Evolutionary conservation across 2,113 vertebrate genomes (phyloP).

Genomic region (Psephotus haematonotus): DNA sequence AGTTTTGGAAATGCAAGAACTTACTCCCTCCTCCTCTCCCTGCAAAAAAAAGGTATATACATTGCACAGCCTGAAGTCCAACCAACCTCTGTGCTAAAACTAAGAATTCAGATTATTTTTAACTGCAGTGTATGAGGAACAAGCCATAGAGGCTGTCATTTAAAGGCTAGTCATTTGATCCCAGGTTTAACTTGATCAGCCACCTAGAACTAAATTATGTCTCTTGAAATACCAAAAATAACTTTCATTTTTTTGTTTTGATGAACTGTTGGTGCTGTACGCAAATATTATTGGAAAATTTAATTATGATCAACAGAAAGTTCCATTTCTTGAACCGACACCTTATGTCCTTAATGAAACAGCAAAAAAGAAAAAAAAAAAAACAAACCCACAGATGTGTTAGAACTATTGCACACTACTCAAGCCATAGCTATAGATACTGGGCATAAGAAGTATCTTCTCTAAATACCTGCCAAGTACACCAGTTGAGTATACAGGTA

Average conservation of each 20-base stretch:
- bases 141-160: neutral
- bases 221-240: neutral
- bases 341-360: neutral
- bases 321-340: neutral
- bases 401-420: neutral
- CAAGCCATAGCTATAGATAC: neutral
- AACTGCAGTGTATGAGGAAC: neutral
- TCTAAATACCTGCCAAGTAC: neutral
- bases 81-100: neutral
- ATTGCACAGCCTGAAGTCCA: neutral
- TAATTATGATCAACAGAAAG: neutral
- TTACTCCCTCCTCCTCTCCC: neutral
- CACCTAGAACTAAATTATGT: neutral
- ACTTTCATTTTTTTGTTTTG: neutral
- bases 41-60: neutral
- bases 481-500: fast-evolving
- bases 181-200: neutral
- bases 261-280: neutral
- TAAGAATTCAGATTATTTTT: neutral
- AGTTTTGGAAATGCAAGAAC: neutral
- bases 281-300: neutral
- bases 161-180: neutral
- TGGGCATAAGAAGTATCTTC: neutral
- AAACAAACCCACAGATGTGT: neutral
- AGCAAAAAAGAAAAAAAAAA: neutral